Conservation (phyloP, 2,888 invertebrate species). For the Oxycera nigricornis region DNA sequence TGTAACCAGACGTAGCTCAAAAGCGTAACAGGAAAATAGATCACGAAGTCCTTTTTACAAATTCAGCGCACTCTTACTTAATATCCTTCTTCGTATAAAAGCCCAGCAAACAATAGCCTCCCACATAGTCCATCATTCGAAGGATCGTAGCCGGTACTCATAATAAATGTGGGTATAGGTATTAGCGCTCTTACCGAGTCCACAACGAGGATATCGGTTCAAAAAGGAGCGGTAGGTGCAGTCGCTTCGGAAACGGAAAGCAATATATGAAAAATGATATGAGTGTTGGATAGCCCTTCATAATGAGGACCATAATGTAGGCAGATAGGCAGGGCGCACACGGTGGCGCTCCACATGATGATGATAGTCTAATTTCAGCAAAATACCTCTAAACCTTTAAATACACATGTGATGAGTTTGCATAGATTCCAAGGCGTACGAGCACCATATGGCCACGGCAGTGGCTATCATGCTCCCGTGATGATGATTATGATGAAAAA, state of each 20-base stretch:
- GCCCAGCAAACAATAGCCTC: not conserved
- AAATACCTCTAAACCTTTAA: slow-evolving; percentile 39
- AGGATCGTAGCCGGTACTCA: slow-evolving; percentile 31
- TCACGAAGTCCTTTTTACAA: not conserved
- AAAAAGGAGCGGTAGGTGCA: not conserved
- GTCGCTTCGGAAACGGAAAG: not conserved
- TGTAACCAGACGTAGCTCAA: no score
- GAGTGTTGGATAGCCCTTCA: slow-evolving; percentile 32
- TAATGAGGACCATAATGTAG: not conserved
- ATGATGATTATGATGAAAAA: not conserved
- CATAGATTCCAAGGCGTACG: slow-evolving; percentile 19
- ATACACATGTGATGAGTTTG: slow-evolving; percentile 35
- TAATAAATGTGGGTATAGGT: slow-evolving; percentile 28
- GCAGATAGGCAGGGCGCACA: no score
- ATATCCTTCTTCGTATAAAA: not conserved
- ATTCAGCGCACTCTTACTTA: no score
- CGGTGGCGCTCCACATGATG: slow-evolving; percentile 18
- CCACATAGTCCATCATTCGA: slow-evolving; percentile 21
- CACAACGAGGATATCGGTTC: not conserved
- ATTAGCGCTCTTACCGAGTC: slow-evolving; percentile 18
- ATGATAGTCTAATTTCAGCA: slow-evolving; percentile 38
- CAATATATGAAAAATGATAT: slow-evolving; percentile 22
- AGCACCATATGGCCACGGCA: slow-evolving; percentile 20
- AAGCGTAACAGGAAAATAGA: not conserved
- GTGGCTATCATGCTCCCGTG: not conserved